A percentile compares a stretch with the other conserved stretches of the same genome.
Evolutionary conservation across 2,888 invertebrate species (phyloP).

Genomic region (Dicyrtomina minuta): DNA sequence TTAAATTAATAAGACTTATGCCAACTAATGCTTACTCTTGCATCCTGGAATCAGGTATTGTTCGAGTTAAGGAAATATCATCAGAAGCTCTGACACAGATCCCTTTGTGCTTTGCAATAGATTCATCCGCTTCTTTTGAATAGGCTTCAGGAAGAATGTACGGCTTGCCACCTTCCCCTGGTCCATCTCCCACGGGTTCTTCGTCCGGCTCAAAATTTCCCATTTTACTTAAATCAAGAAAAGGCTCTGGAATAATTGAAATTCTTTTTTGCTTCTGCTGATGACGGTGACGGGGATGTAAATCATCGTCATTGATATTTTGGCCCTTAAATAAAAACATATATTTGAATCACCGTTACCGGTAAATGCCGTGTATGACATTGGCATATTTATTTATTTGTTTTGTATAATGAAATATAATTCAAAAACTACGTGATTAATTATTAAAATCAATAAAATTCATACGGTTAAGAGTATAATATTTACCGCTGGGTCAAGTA

Average conservation of each 20-base stretch:
- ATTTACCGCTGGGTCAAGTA: no score
- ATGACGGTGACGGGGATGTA: not conserved
- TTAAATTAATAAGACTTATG: no score
- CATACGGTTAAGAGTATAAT: no score
- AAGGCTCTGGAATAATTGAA: not conserved
- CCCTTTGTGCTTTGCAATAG: slow-evolving; percentile 69
- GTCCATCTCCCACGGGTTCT: slow-evolving; percentile 19
- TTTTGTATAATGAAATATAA: no score
- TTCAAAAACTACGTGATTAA: no score
- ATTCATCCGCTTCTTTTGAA: no score
- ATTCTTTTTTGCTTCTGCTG: not conserved
- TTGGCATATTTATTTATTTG: no score
- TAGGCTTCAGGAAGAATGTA: slow-evolving; percentile 8
- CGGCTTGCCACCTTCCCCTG: slow-evolving; percentile 22
- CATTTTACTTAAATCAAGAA: slow-evolving; percentile 18
- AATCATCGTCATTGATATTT: no score
- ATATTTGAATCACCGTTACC: no score
- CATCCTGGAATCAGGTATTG: slow-evolving; percentile 32
- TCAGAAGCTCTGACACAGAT: slow-evolving; percentile 30
- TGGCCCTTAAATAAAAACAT: no score
- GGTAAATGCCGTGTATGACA: no score
- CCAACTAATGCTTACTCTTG: slow-evolving; percentile 33
- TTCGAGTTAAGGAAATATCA: slow-evolving; percentile 24
- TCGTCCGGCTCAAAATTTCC: slow-evolving; percentile 28
- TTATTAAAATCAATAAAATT: no score